Evolutionary conservation across 1,140 invertebrate genomes (phyloP).

Genomic region (Bursaphelenchus mucronatus): DNA sequence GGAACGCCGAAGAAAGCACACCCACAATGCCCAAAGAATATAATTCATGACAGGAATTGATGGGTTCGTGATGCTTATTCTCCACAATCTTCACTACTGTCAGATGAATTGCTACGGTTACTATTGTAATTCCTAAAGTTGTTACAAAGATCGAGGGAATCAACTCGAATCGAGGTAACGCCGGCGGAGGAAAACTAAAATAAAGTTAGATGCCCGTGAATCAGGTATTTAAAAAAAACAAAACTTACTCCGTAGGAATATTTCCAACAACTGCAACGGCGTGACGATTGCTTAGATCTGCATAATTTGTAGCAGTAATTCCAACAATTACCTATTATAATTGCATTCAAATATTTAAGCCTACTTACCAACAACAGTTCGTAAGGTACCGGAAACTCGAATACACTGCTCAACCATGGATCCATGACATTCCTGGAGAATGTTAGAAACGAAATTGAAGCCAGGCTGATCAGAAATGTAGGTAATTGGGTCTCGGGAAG

Average conservation of each 20-base stretch:
- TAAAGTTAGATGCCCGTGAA: not conserved
- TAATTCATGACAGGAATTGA: constrained; percentile 58
- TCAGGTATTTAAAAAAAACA: not conserved
- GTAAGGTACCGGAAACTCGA: constrained; percentile 55
- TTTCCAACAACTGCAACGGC: constrained; percentile 52
- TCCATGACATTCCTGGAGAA: constrained; percentile 46
- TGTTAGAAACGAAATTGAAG: constrained; percentile 50
- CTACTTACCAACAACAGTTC: constrained; percentile 49
- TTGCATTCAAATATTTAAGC: constrained; percentile 11
- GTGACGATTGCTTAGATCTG: constrained; percentile 51
- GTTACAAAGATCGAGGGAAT: constrained; percentile 50
- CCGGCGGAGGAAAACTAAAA: constrained; percentile 52
- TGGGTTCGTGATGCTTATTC: constrained; percentile 55
- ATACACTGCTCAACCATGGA: constrained; percentile 51
- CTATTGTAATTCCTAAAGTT: constrained; percentile 49
- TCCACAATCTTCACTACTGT: constrained; percentile 59
- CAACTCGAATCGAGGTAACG: constrained; percentile 53
- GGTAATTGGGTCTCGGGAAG: constrained; percentile 39
- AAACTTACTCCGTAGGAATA: constrained; percentile 53
- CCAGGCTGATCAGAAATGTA: constrained; percentile 46
- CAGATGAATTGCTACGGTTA: constrained; percentile 55
- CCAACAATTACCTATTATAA: constrained; percentile 52
- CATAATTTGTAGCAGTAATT: constrained; percentile 60
- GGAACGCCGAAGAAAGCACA: constrained; percentile 54
- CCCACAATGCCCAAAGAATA: constrained; percentile 58